Evolutionary conservation across 2,888 invertebrate genomes (phyloP).

Genomic region (Diploptera punctata): DNA sequence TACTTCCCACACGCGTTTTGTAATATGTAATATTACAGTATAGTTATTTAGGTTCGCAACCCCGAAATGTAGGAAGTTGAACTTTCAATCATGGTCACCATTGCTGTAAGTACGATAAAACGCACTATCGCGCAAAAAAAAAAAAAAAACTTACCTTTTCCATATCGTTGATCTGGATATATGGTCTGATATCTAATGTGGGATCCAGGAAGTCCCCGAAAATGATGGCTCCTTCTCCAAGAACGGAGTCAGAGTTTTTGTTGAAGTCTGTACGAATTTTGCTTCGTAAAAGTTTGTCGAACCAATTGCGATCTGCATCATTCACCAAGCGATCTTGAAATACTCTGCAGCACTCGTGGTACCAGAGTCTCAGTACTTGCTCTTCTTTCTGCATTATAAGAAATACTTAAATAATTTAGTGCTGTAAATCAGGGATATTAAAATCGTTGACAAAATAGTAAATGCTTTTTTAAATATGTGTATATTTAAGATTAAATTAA

Average conservation of each 20-base stretch:
- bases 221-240: slow-evolving; percentile 63
- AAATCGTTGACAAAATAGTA: no score
- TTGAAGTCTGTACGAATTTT: slow-evolving; percentile 66
- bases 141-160: slow-evolving; percentile 65
- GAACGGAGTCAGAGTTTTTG: slow-evolving; percentile 57
- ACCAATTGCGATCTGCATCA: slow-evolving; percentile 76
- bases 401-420: background rate
- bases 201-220: slow-evolving; percentile 72
- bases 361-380: slow-evolving; percentile 78
- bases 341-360: slow-evolving; percentile 86
- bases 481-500: no score
- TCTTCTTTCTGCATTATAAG: background rate
- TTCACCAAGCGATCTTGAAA: slow-evolving; percentile 88
- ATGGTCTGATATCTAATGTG: slow-evolving; percentile 61
- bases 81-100: no score
- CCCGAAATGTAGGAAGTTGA: no score
- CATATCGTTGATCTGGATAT: slow-evolving; percentile 67
- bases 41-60: no score
- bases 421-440: no score
- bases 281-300: slow-evolving; percentile 63
- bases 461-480: no score
- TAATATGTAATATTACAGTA: no score
- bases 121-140: no score
- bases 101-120: no score
- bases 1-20: no score